These are phyloP conservation scores for Potamarius usumacintae DNA, from an alignment of 2,113 vertebrate genomes.

Conservation along the genomic window DNA sequence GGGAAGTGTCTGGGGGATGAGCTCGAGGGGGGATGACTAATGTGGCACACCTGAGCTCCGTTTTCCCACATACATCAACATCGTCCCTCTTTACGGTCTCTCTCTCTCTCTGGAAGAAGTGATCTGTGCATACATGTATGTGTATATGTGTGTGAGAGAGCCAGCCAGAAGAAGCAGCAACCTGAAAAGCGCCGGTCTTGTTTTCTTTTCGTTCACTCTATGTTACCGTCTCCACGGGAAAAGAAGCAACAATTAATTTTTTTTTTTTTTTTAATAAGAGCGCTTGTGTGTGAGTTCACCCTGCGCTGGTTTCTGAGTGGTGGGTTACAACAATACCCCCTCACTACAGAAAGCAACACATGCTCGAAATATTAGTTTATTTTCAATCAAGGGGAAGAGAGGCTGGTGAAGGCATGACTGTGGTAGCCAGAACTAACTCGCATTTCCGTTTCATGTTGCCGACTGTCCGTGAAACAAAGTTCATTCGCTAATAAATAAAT, in stretches of 20 bases:
- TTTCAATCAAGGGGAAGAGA: not conserved
- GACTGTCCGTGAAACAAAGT: too few species aligned
- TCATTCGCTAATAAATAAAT: not conserved
- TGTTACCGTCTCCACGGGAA: not conserved
- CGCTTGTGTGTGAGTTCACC: not conserved
- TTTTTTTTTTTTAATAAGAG: not conserved
- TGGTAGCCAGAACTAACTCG: not conserved
- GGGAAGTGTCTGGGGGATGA: not conserved
- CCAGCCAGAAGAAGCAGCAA: too few species aligned
- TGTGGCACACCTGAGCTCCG: conserved; percentile 9
- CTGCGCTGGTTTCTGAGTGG: not conserved
- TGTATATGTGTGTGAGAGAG: too few species aligned
- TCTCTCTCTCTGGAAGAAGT: not conserved
- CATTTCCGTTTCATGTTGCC: too few species aligned
- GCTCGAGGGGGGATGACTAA: not conserved
- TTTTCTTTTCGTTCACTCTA: not conserved
- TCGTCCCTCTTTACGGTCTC: not conserved
- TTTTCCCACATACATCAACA: not conserved
- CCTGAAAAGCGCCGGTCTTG: not conserved
- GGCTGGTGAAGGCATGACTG: not conserved
- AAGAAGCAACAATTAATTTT: not conserved
- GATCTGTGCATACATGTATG: not conserved
- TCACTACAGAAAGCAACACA: not conserved
- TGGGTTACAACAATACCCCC: too few species aligned
- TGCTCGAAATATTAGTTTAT: not conserved